phyloP scores from a whole-genome alignment of 2,888 invertebrate species.

The Deroplatys truncata region DNA sequence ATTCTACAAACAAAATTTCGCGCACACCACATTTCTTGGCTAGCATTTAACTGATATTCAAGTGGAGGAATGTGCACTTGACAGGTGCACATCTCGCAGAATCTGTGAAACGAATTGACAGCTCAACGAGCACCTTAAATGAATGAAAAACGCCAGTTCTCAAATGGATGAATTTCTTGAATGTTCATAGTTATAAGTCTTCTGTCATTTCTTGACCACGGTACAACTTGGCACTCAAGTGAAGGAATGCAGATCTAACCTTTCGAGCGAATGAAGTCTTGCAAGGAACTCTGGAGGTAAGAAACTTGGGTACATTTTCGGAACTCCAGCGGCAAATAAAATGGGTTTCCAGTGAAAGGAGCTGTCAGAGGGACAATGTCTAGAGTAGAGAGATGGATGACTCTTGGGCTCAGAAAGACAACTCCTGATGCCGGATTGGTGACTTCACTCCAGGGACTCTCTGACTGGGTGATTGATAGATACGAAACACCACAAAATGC shows the following conservation, averaged over 20 bases:
- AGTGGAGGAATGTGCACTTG: no score
- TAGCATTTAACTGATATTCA: no score
- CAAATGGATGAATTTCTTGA: no score
- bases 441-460: neutral
- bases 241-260: neutral
- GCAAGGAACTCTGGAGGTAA: neutral
- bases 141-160: no score
- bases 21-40: no score
- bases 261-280: neutral
- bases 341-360: neutral
- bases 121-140: no score
- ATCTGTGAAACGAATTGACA: no score
- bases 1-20: no score
- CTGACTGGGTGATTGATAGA: conserved; percentile 26
- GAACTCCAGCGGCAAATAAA: neutral
- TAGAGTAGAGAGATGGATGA: conserved; percentile 22
- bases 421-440: conserved; percentile 26
- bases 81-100: no score
- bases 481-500: conserved; percentile 8
- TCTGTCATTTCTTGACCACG: no score
- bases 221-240: neutral
- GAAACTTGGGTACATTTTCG: neutral
- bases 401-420: conserved; percentile 23
- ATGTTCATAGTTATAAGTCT: no score
- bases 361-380: neutral